A percentile compares a stretch with the other conserved stretches of the same genome.
phyloP scores from a whole-genome alignment of 2,888 invertebrate species.

The Pyrocoelia pectoralis region DNA sequence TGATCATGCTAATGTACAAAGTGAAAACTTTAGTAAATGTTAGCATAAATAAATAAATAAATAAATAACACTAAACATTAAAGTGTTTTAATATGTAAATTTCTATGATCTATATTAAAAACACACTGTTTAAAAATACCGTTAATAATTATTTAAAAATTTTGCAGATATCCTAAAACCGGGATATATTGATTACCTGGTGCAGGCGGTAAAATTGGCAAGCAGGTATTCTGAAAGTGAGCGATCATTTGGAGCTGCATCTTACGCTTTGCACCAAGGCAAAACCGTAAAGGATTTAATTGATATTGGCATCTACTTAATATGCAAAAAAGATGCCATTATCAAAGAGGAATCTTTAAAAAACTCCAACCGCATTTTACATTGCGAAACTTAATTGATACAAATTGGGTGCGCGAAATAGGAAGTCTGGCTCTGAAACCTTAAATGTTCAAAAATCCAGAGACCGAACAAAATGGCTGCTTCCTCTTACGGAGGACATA shows the following conservation, averaged over 20 bases:
- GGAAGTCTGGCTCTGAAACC: conserved; percentile 17
- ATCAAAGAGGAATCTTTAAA: conserved; percentile 14
- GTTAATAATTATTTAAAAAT: conserved; percentile 3
- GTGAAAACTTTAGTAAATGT: background rate
- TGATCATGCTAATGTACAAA: background rate
- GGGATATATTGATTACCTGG: conserved; percentile 19
- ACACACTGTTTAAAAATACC: conserved; percentile 3
- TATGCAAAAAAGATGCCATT: conserved; percentile 18
- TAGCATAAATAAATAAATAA: background rate
- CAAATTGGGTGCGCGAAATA: conserved; percentile 22
- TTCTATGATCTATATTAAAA: conserved; percentile 10
- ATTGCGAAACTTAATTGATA: conserved; percentile 13
- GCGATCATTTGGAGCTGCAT: conserved; percentile 16
- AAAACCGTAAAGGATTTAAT: conserved; percentile 18
- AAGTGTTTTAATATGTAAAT: conserved; percentile 5
- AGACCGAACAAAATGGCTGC: conserved; percentile 14
- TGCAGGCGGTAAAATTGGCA: conserved; percentile 15
- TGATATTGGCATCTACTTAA: conserved; percentile 15
- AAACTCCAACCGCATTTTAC: conserved; percentile 13
- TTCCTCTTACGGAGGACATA: conserved; percentile 20
- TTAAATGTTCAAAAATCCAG: conserved; percentile 17
- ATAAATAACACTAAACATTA: background rate
- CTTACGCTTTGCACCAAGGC: conserved; percentile 19
- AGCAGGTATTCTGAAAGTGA: conserved; percentile 15
- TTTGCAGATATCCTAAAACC: conserved; percentile 19